Evolutionary conservation across 2,797 vertebrate species (phyloP).

Genomic region (Sebastes kiyomatsui): DNA sequence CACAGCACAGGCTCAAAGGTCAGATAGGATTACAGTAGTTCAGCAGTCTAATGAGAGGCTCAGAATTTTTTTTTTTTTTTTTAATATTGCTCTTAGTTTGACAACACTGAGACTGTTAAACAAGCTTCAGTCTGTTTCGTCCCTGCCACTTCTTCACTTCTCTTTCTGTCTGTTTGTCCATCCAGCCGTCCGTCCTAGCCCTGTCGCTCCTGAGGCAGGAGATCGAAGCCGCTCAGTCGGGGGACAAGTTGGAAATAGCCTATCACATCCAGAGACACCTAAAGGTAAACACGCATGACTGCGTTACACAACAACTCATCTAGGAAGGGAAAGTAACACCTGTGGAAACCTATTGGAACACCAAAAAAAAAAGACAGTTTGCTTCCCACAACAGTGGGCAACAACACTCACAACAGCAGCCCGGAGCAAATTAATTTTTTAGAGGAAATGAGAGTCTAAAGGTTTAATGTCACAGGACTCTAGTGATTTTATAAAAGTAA

Average conservation of each 20-base stretch:
- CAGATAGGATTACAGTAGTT: not conserved
- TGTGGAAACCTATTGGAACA: not conserved
- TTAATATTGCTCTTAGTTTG: not conserved
- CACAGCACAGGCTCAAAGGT: not conserved
- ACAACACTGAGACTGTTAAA: not conserved
- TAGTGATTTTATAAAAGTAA: not conserved
- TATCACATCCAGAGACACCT: slow-evolving; percentile 92
- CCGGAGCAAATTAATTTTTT: not conserved
- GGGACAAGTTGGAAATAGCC: slow-evolving; percentile 91
- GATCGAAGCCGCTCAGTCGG: slow-evolving; percentile 88
- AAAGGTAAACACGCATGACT: slow-evolving; percentile 82
- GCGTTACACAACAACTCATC: not conserved
- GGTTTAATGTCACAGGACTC: not conserved
- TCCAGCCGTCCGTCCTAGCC: slow-evolving; percentile 93
- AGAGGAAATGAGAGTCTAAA: not conserved
- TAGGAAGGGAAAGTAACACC: not conserved
- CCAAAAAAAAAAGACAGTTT: not conserved
- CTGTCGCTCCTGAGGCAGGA: slow-evolving; percentile 94
- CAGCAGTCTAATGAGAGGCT: not conserved
- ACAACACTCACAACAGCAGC: not conserved
- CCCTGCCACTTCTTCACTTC: not conserved
- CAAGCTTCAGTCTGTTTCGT: not conserved
- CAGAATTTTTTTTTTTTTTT: not conserved
- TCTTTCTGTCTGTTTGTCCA: not conserved
- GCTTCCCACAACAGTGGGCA: not conserved